Percentiles rank a stretch among this genome's conserved stretches.
phyloP scores from a whole-genome alignment of 64 coral and sea anemone species.

The Orbicella faveolata region DNA sequence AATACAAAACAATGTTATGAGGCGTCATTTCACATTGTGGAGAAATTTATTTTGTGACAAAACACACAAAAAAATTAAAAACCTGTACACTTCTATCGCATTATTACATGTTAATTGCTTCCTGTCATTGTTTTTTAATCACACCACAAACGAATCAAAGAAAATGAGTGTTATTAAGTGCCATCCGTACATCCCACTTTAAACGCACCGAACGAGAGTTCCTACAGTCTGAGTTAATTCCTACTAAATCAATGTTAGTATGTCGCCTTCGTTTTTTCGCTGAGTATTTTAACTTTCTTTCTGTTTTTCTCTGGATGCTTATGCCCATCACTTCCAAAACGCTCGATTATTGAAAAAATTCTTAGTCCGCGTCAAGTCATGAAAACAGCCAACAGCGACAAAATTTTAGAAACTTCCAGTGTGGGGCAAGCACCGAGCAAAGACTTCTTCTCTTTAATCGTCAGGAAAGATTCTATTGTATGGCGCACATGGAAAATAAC shows the following conservation, averaged over 20 bases:
- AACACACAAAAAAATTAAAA: not conserved
- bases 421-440: conserved; percentile 15
- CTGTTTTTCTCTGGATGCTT: not conserved
- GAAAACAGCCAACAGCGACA: not conserved
- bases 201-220: too few relatives aligned
- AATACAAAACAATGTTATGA: not conserved
- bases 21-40: not conserved
- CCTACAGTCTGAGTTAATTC: too few relatives aligned
- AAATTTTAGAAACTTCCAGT: not conserved
- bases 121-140: not conserved
- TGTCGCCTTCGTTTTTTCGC: too few relatives aligned
- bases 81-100: not conserved
- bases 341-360: too few relatives aligned
- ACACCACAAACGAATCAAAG: not conserved
- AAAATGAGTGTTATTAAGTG: too few relatives aligned
- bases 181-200: too few relatives aligned
- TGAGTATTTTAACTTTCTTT: too few relatives aligned
- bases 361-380: not conserved
- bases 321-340: not conserved
- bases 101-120: not conserved
- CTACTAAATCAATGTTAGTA: too few relatives aligned
- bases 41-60: not conserved
- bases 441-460: conserved; percentile 13
- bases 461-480: not conserved
- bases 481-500: conserved; percentile 37